Percentiles rank a stretch among this genome's conserved stretches.
Conservation (phyloP, 2,888 invertebrate species). For the Synergus laeviventris region DNA sequence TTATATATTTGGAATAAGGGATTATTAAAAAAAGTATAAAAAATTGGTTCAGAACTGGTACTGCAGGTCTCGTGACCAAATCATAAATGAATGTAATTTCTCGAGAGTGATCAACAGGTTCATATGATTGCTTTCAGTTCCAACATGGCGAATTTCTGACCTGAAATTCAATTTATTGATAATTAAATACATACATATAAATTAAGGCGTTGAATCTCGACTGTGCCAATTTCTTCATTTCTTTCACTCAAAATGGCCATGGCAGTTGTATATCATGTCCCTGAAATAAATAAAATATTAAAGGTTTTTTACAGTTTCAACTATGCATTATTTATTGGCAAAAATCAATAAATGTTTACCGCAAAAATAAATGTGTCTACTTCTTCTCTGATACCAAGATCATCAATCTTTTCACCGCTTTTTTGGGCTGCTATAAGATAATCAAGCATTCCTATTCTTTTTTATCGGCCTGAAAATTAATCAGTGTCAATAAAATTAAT, state of each 20-base stretch:
- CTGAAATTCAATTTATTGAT: constrained; percentile 36
- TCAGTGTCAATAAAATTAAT: no score
- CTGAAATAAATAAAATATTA: constrained; percentile 67
- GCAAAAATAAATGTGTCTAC: constrained; percentile 60
- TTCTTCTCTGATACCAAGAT: constrained; percentile 57
- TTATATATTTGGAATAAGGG: no score
- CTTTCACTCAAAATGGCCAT: constrained; percentile 77
- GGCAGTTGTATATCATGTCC: constrained; percentile 82
- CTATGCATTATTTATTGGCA: no score
- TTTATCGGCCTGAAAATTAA: constrained; percentile 42
- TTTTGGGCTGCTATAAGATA: constrained; percentile 52
- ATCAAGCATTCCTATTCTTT: constrained; percentile 57
- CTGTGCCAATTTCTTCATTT: constrained; percentile 76
- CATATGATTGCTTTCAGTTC: constrained; percentile 63
- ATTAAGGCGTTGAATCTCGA: constrained; percentile 81
- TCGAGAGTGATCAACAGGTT: constrained; percentile 56
- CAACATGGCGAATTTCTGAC: constrained; percentile 64
- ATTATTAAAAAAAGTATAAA: neutral
- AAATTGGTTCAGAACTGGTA: constrained; percentile 58
- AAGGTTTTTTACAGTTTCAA: neutral
- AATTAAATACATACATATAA: constrained; percentile 70
- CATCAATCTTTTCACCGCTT: constrained; percentile 51
- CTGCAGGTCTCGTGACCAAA: constrained; percentile 58
- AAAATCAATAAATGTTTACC: constrained; percentile 44
- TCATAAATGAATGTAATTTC: constrained; percentile 52